These are phyloP conservation scores for Arizona elegans DNA, from an alignment of 2,113 vertebrate species.

Conservation along the genomic window DNA sequence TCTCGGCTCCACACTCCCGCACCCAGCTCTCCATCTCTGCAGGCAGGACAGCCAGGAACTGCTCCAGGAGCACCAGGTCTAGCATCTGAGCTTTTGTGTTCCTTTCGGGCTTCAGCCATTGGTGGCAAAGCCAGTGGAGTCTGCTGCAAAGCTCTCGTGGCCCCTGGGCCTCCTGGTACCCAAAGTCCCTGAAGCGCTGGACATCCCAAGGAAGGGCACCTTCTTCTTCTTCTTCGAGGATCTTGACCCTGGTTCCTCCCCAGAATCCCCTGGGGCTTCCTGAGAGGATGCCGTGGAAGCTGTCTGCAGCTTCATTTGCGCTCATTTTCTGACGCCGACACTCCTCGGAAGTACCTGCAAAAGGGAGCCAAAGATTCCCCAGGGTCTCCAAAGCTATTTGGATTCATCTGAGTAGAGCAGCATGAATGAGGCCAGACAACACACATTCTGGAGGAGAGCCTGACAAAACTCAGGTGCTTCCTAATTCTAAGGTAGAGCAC, in stretches of 20 bases:
- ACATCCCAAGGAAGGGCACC: not conserved
- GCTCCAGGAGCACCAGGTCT: not conserved
- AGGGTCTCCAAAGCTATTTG: not conserved
- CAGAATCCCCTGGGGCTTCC: not conserved
- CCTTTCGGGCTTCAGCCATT: not conserved
- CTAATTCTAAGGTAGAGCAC: not conserved
- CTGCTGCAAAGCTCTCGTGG: not conserved
- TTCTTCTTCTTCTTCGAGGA: not conserved
- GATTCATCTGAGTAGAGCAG: not conserved
- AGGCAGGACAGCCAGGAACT: not conserved
- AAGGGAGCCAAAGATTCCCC: not conserved
- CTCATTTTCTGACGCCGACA: not conserved
- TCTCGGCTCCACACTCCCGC: not conserved
- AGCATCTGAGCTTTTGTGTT: not conserved
- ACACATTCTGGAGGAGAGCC: not conserved
- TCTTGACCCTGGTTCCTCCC: not conserved
- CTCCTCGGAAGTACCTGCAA: rapidly evolving
- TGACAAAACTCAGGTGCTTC: not conserved
- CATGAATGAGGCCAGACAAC: not conserved
- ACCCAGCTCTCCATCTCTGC: not conserved
- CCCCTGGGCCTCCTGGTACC: not conserved
- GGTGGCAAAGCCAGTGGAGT: not conserved
- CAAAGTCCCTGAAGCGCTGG: not conserved
- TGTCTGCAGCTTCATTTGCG: not conserved
- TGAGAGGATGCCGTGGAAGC: not conserved